Conservation (phyloP, 2,113 vertebrate genomes). For the Mastomys natalensis region DNA sequence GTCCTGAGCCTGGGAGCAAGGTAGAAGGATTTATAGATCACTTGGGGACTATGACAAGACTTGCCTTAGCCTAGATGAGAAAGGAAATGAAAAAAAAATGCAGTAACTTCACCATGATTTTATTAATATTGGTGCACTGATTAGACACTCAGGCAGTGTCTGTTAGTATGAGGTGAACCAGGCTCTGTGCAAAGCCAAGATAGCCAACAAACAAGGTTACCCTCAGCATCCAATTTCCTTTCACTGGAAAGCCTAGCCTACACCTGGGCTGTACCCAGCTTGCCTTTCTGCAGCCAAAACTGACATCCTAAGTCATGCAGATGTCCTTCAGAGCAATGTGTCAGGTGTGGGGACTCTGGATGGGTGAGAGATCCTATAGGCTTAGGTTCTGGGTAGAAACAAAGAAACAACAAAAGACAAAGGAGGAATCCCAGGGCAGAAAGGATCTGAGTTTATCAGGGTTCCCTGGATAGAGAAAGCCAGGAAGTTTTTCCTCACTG, state of each 20-base stretch:
- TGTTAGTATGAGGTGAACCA: background rate
- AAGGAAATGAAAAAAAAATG: background rate
- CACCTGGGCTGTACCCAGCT: background rate
- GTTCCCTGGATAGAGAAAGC: background rate
- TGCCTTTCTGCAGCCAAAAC: background rate
- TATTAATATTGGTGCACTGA: background rate
- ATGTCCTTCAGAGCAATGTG: background rate
- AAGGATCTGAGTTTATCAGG: background rate
- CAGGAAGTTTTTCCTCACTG: background rate
- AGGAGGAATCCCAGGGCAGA: background rate
- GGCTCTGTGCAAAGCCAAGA: background rate
- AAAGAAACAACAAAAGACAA: background rate
- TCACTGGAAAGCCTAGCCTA: background rate
- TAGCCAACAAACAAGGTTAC: background rate
- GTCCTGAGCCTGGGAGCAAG: background rate
- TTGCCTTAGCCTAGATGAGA: background rate
- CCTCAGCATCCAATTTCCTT: background rate
- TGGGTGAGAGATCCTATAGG: accelerated
- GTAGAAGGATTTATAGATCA: background rate
- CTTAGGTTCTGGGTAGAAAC: background rate
- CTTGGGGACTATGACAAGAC: background rate
- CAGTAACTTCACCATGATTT: background rate
- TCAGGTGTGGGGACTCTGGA: background rate
- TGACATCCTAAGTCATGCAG: background rate
- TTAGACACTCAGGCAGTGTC: background rate